Base-by-base conservation (phyloP, 2,888 invertebrate species). In the Drosophila fulvimacula region DNA sequence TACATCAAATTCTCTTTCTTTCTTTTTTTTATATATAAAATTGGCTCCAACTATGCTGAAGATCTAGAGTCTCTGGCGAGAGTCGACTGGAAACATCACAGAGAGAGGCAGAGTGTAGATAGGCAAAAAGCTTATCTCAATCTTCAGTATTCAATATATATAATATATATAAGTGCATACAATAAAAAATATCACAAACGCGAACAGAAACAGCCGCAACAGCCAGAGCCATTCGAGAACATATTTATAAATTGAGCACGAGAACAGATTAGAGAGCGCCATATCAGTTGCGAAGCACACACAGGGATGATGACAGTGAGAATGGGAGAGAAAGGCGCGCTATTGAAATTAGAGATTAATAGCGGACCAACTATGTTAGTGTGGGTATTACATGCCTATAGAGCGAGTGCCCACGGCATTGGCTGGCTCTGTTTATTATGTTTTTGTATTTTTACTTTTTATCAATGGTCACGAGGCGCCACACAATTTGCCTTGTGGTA, bases 211-310 rank as follows among this genome's bases (percentile, higher is more conserved):
- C 46, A 27, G 24, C 9, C 60, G 42, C 19, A 4, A 15, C 44
- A 44, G 42, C 21, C 13, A 42, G 60, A 53, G 56, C 19, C 36
- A 44, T 46, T 41, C 48, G 52, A 53, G 59, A 66, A 67, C 13
- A 69, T 64, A 67, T 74, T 82, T 82, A 75, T 71, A 65, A 62
- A 71, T 68, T 64, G 59, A 53, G 30, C 32, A 46, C n/a, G 38
- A 44, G 38, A 44, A 52, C 19, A 72, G 66, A 72, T 74, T 72
- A 73, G 59, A 39, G 62, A 61, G 42, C 32, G 42, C 32, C 68
- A 64, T 76, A 76, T 73, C 75, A 76, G 55, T 51, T 59, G 73
- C 58, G 36, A 48, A 59, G 73, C 73, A 64, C 63, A 55, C 41
- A 51, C 32, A 21, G n/a, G 46, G 30, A 44, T 9, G 30, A 21